Percentiles rank a stretch among this genome's conserved stretches.
Conservation (phyloP, 2,888 invertebrate genomes). For the Cyrtodaria siliqua region DNA sequence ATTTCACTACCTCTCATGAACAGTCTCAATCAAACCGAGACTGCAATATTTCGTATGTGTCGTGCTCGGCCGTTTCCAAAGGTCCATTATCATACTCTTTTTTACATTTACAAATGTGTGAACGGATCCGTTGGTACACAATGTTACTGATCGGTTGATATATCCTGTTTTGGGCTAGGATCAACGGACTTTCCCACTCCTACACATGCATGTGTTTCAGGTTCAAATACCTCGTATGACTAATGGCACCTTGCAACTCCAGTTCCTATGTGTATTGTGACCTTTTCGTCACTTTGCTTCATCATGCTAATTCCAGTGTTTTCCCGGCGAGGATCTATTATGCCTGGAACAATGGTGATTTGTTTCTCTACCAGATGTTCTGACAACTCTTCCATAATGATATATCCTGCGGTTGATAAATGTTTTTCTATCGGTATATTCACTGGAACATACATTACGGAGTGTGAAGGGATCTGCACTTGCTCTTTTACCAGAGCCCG, state of each 20-base stretch:
- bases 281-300: slow-evolving; percentile 12
- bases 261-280: slow-evolving; percentile 1
- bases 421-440: background rate
- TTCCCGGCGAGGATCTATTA: slow-evolving; percentile 10
- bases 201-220: background rate
- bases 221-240: background rate
- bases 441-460: slow-evolving; percentile 17
- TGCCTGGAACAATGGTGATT: slow-evolving; percentile 10
- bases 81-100: no score
- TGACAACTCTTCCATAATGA: background rate
- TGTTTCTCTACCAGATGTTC: background rate
- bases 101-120: no score
- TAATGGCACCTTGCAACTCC: slow-evolving; percentile 17
- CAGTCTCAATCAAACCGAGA: no score
- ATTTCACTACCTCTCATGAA: no score
- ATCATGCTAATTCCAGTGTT: slow-evolving; percentile 6
- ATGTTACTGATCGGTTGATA: background rate
- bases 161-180: background rate
- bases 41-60: no score
- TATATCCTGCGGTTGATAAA: background rate
- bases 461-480: slow-evolving; percentile 8
- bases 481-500: slow-evolving; percentile 12
- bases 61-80: no score
- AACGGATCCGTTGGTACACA: no score
- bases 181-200: background rate